Conservation (phyloP, 2,888 invertebrate species). For the Myathropa florea region DNA sequence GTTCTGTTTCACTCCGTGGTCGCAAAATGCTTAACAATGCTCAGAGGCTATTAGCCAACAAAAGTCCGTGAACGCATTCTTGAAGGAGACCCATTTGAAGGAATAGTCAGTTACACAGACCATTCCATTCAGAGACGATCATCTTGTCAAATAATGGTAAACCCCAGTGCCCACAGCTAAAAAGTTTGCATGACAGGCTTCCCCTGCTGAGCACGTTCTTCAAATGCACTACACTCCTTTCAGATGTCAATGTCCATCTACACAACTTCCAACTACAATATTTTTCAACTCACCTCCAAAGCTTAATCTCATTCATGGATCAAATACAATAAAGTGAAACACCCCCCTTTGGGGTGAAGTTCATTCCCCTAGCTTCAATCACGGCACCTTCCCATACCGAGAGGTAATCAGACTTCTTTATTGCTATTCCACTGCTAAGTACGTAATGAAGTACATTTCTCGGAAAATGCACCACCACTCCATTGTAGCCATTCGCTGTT, state of each 20-base stretch:
- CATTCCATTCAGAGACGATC: too few species aligned
- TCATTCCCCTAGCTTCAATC: neutral
- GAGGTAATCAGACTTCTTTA: constrained; percentile 3
- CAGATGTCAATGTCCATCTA: neutral
- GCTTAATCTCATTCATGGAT: neutral
- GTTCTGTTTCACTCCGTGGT: too few species aligned
- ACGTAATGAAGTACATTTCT: constrained; percentile 18
- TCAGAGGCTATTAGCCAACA: too few species aligned
- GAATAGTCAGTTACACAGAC: too few species aligned
- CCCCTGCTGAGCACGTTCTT: neutral
- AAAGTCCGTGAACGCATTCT: too few species aligned
- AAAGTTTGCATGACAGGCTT: neutral
- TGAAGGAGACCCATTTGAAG: too few species aligned
- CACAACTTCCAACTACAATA: neutral
- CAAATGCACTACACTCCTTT: neutral
- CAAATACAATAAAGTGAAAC: neutral
- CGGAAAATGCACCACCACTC: neutral
- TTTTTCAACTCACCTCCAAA: neutral
- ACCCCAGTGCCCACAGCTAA: neutral
- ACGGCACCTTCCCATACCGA: neutral
- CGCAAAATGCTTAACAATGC: too few species aligned
- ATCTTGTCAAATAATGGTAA: neutral
- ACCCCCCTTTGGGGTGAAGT: neutral
- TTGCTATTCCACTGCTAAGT: constrained; percentile 17
- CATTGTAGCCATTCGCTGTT: constrained; percentile 1